Conservation (phyloP, 1,140 invertebrate genomes). For the Diuraphis noxia region DNA sequence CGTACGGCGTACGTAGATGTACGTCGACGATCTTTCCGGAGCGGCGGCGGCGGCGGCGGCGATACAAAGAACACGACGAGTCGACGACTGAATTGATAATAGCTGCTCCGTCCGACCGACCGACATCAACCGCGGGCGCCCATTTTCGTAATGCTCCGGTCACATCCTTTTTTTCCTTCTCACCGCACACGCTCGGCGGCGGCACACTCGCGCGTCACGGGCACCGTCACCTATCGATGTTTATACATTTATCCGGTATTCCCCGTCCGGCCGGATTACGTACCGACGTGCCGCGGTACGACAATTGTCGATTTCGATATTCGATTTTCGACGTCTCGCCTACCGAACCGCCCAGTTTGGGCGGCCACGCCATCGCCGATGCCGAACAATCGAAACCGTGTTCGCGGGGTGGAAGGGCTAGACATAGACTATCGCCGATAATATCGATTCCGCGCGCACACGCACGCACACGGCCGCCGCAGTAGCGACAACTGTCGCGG, state of each 20-base stretch:
- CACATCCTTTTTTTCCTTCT: constrained; percentile 39
- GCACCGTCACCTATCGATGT: constrained; percentile 10
- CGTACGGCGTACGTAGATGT: neutral
- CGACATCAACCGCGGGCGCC: constrained; percentile 18
- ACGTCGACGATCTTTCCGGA: constrained; percentile 1
- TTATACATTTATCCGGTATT: neutral
- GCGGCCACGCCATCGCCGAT: too few species aligned
- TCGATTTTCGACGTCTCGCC: neutral
- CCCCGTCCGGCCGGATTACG: neutral
- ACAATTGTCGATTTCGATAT: neutral
- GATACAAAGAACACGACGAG: neutral
- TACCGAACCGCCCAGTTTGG: too few species aligned
- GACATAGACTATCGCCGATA: neutral
- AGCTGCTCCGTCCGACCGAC: neutral
- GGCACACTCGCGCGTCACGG: neutral
- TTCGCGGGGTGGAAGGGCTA: neutral
- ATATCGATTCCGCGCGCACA: neutral
- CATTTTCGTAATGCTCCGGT: constrained; percentile 24
- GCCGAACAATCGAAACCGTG: neutral
- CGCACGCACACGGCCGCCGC: neutral
- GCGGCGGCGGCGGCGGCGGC: neutral
- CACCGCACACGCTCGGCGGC: neutral
- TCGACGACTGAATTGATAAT: constrained; percentile 33
- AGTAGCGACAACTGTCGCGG: constrained; percentile 18
- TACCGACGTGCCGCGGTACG: too few species aligned